Percentiles rank a stretch among this genome's conserved stretches.
phyloP scores from a whole-genome alignment of 1,140 invertebrate genomes.

The Zophobas atratus region DNA sequence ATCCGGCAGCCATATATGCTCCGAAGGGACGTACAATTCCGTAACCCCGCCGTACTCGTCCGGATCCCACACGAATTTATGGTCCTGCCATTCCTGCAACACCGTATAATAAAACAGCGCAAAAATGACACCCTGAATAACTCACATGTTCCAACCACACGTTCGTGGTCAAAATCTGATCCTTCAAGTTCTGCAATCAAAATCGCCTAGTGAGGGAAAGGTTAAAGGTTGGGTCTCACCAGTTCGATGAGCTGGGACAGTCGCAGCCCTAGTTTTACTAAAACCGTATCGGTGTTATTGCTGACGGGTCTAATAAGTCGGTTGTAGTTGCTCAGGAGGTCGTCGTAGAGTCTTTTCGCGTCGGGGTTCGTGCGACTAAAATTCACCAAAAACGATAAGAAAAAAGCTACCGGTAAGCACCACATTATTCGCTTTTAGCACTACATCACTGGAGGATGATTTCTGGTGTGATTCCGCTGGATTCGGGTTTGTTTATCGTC shows the following conservation, averaged over 20 bases:
- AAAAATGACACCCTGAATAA: slow-evolving; percentile 58
- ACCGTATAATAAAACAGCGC: slow-evolving; percentile 8
- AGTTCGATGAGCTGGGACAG: slow-evolving; percentile 96
- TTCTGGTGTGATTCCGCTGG: background rate
- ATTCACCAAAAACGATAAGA: slow-evolving; percentile 50
- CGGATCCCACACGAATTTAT: slow-evolving; percentile 97
- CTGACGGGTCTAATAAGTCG: slow-evolving; percentile 93
- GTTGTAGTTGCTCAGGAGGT: slow-evolving; percentile 97
- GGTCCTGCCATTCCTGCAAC: slow-evolving; percentile 93
- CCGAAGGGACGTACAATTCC: slow-evolving; percentile 92
- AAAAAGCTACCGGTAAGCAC: slow-evolving; percentile 32
- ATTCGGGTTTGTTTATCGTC: background rate
- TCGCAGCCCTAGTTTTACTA: slow-evolving; percentile 92
- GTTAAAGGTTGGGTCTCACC: slow-evolving; percentile 72
- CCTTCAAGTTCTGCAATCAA: slow-evolving; percentile 91
- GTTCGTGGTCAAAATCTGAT: slow-evolving; percentile 96
- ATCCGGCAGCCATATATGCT: slow-evolving; percentile 96
- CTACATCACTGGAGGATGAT: slow-evolving; percentile 25
- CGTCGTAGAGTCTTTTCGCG: slow-evolving; percentile 94
- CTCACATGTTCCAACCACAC: slow-evolving; percentile 97
- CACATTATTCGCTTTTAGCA: slow-evolving; percentile 15
- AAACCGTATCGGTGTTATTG: slow-evolving; percentile 93
- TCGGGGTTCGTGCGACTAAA: slow-evolving; percentile 79
- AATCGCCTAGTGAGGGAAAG: background rate
- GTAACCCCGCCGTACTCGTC: slow-evolving; percentile 95